These are phyloP conservation scores for Tetramorium alpestre DNA, from an alignment of 1,140 invertebrate species.

Conservation along the genomic window DNA sequence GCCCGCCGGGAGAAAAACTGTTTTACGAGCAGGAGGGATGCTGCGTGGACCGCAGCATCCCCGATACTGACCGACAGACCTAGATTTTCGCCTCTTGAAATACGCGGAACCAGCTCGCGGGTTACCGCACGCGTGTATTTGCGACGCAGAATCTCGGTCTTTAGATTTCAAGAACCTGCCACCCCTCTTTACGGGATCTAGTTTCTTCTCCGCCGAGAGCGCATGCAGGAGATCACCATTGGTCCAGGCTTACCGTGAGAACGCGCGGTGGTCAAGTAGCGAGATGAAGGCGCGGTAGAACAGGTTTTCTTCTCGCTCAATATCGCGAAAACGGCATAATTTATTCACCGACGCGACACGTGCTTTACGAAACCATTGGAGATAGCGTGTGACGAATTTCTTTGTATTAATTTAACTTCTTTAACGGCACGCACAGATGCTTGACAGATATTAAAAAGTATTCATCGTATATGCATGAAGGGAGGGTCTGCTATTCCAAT, in stretches of 20 bases:
- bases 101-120: slow-evolving; percentile 77
- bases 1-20: slow-evolving; percentile 54
- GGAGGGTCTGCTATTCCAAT: neutral
- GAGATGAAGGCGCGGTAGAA: slow-evolving; percentile 67
- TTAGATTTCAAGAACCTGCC: slow-evolving; percentile 68
- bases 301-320: slow-evolving; percentile 74
- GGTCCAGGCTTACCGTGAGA: slow-evolving; percentile 80
- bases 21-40: slow-evolving; percentile 75
- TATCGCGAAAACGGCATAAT: slow-evolving; percentile 23
- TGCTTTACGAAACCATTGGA: neutral
- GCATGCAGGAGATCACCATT: slow-evolving; percentile 68
- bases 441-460: neutral
- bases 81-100: slow-evolving; percentile 73
- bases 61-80: slow-evolving; percentile 78
- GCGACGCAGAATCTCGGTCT: slow-evolving; percentile 74
- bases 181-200: slow-evolving; percentile 37
- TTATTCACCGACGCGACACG: slow-evolving; percentile 30
- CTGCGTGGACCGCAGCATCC: slow-evolving; percentile 79
- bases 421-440: neutral
- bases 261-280: slow-evolving; percentile 71
- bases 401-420: slow-evolving; percentile 20
- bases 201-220: slow-evolving; percentile 63
- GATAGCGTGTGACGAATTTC: neutral
- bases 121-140: slow-evolving; percentile 66
- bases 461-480: neutral